These are phyloP conservation scores for Parelbella ahira DNA, from an alignment of 2,888 invertebrate genomes.

Conservation along the genomic window DNA sequence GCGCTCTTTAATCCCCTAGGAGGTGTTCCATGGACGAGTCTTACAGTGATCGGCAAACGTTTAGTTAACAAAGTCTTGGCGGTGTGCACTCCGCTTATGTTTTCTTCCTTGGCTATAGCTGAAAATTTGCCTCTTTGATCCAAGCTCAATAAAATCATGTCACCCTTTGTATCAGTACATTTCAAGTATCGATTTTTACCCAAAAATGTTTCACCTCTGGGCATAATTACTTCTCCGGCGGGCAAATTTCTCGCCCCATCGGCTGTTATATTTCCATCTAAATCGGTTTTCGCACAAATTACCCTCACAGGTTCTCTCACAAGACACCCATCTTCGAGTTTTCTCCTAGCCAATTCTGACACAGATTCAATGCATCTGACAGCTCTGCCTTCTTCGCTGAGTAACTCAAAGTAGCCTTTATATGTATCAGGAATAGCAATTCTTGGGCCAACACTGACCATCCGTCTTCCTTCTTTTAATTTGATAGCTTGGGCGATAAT, in stretches of 20 bases:
- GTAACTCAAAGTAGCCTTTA: slow-evolving; percentile 94
- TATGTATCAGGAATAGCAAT: slow-evolving; percentile 95
- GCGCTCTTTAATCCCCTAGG: slow-evolving; percentile 91
- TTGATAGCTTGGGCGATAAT: slow-evolving; percentile 94
- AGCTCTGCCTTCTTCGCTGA: slow-evolving; percentile 96
- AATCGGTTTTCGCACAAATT: slow-evolving; percentile 82
- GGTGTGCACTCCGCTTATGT: slow-evolving; percentile 96
- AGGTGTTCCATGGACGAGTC: slow-evolving; percentile 93
- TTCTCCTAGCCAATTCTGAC: slow-evolving; percentile 88
- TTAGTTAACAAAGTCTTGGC: slow-evolving; percentile 93
- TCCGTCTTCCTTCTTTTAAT: slow-evolving; percentile 91
- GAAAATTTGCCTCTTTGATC: slow-evolving; percentile 96
- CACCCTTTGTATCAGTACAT: slow-evolving; percentile 92
- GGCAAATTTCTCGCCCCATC: slow-evolving; percentile 87
- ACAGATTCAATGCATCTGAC: slow-evolving; percentile 95
- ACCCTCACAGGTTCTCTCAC: slow-evolving; percentile 89
- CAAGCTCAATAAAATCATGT: slow-evolving; percentile 89
- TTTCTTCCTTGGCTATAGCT: slow-evolving; percentile 94
- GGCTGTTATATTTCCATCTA: slow-evolving; percentile 82
- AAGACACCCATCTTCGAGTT: slow-evolving; percentile 87
- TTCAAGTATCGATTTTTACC: slow-evolving; percentile 90
- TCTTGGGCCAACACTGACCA: slow-evolving; percentile 89
- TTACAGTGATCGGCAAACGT: slow-evolving; percentile 94
- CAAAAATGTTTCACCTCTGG: slow-evolving; percentile 85
- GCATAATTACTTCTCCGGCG: slow-evolving; percentile 91